Conservation (phyloP, 2,113 vertebrate species). For the Nycticryphes semicollaris region DNA sequence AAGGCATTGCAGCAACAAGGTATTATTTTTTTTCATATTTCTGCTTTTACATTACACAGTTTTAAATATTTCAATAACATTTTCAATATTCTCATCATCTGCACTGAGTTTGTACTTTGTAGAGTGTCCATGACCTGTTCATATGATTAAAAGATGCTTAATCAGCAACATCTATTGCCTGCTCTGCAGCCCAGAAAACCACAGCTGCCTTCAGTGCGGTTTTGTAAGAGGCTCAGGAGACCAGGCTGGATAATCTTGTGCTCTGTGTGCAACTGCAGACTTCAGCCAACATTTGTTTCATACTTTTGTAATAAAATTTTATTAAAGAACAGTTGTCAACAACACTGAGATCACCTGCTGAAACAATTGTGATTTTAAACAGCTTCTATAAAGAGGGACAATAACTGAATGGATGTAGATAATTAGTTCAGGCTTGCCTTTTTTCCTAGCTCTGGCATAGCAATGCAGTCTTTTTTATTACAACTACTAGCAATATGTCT, state of each 20-base stretch:
- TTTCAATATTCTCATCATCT: neutral
- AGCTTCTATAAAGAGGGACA: neutral
- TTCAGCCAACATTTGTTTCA: neutral
- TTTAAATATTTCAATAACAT: neutral
- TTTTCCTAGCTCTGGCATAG: neutral
- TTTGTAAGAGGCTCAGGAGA: neutral
- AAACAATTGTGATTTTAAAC: neutral
- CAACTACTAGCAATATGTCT: neutral
- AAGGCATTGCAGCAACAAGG: constrained; percentile 59
- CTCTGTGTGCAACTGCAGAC: neutral
- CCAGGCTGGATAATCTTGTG: neutral
- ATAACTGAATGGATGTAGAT: neutral
- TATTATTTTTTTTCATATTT: constrained; percentile 15
- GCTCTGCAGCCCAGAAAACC: neutral
- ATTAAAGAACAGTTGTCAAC: neutral
- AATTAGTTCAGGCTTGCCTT: neutral
- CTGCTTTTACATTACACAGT: neutral
- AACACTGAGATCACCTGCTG: neutral
- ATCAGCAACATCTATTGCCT: neutral
- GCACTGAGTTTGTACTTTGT: neutral
- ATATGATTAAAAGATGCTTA: neutral
- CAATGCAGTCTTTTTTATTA: neutral
- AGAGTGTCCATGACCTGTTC: neutral
- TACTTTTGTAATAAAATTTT: neutral
- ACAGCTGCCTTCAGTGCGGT: neutral